Evolutionary conservation across 2,888 invertebrate species (phyloP).

Genomic region (Melitaea athalia): DNA sequence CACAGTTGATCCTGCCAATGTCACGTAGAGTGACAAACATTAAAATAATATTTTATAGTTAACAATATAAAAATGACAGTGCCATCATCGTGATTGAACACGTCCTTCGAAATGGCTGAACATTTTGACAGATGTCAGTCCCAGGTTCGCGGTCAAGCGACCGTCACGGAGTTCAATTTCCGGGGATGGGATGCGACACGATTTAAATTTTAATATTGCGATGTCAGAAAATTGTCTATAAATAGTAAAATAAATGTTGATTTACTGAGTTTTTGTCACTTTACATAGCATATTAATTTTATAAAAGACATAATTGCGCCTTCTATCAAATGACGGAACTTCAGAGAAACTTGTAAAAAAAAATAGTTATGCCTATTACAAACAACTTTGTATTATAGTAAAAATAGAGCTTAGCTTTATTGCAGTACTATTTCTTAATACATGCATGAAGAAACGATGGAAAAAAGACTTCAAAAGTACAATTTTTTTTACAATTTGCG

Average conservation of each 20-base stretch:
- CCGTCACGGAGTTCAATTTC: conserved; percentile 71
- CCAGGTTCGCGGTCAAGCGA: conserved; percentile 68
- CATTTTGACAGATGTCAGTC: conserved; percentile 71
- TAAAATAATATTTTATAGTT: neutral
- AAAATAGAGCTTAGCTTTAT: too few species aligned
- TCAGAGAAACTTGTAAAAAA: too few species aligned
- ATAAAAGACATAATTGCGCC: neutral
- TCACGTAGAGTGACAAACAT: too few species aligned
- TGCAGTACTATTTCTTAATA: too few species aligned
- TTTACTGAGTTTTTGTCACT: neutral
- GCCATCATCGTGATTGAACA: neutral
- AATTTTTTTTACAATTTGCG: neutral
- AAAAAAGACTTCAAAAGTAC: neutral
- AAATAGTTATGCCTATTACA: too few species aligned
- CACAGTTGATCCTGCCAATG: too few species aligned
- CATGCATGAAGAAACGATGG: neutral
- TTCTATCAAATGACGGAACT: too few species aligned
- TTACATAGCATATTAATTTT: neutral
- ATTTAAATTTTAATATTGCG: conserved; percentile 69
- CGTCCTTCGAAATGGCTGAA: conserved; percentile 46
- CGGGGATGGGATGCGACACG: conserved; percentile 60
- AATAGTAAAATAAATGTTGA: neutral
- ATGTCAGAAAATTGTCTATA: conserved; percentile 13
- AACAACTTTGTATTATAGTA: too few species aligned
- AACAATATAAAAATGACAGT: neutral